Evolutionary conservation across 1,140 invertebrate species (phyloP), one percentile per base, ranked within the genome.

Genomic region (Trissolcus basalis): DNA sequence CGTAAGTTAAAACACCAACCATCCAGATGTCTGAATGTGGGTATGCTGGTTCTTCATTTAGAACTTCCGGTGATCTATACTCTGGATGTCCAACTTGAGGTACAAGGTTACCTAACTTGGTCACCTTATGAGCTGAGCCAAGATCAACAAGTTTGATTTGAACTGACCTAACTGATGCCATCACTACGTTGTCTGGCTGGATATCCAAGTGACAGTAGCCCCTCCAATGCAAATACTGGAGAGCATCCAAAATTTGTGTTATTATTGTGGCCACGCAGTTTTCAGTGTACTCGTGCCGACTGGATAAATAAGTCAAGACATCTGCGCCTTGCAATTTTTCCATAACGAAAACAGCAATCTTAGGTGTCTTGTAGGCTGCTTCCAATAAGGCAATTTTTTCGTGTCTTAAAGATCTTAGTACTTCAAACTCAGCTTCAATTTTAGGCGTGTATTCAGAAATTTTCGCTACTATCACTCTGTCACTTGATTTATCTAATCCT

Each of bases 11-110:
- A 4, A 97, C 95, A 15, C 96, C 98, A 15, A 99, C 90, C 49
- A 94, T 94, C 98, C 98, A 99, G 76, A 99, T 94, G 87, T 99
- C 98, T 19, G 95, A 96, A 82, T 97, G 94, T 2, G 94, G 94
- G 82, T 92, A 94, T 5, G 96, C 93, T 11, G 93, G 91, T 86
- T 96, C 94, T 79, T 97, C 95, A 82, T 93, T 93, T 19, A 98
- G 87, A 56, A 98, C 92, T 89, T 99, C 98, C 0, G 98, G 98
- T 2, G 98, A 95, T 93, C 92, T 91, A 80, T 93, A 95, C 80
- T 96, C 94, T 1, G 90, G 86, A 79, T 92, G 90, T 13, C 94
- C 93, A 56, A 82, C 77, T 53, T 91, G 88, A 0, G 91, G 90
- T 33, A 96, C 93, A 59, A 91, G 89, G 0, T 92, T 92, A 1